These are phyloP conservation scores for Nemurella pictetii DNA, from an alignment of 2,888 invertebrate genomes.

Conservation along the genomic window DNA sequence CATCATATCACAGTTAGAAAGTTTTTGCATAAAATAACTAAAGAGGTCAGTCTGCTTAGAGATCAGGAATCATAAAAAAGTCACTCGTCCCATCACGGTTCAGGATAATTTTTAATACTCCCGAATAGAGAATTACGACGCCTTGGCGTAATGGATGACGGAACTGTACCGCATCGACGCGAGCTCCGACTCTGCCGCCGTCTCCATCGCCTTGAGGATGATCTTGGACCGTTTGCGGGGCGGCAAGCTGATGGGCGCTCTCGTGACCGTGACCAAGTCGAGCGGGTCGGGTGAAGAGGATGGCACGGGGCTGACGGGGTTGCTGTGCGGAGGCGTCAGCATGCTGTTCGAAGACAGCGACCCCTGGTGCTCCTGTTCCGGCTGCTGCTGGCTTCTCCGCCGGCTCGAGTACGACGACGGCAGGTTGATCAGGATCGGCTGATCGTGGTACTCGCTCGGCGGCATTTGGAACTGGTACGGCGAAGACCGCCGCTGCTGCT, in stretches of 20 bases:
- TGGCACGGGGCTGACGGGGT: conserved; percentile 59
- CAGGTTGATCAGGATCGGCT: conserved; percentile 35
- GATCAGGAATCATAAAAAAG: conserved; percentile 13
- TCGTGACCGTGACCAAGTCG: conserved; percentile 56
- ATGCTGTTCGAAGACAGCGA: conserved; percentile 43
- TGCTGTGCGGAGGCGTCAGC: conserved; percentile 63
- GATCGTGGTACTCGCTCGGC: conserved; percentile 42
- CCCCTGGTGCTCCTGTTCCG: conserved; percentile 24
- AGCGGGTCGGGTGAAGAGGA: conserved; percentile 60
- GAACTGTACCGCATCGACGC: conserved; percentile 63
- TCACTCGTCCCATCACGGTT: background rate
- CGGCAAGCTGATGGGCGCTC: conserved; percentile 69
- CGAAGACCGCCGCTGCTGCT: conserved; percentile 38
- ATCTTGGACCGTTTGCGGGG: conserved; percentile 77
- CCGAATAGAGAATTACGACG: conserved; percentile 51
- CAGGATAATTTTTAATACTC: background rate
- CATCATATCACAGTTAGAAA: background rate
- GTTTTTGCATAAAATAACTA: background rate
- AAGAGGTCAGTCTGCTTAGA: conserved; percentile 12
- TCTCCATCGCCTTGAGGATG: conserved; percentile 70
- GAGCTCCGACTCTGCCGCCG: conserved; percentile 49
- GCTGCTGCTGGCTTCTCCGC: conserved; percentile 17
- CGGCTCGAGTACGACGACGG: conserved; percentile 29
- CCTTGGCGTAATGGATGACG: conserved; percentile 84
- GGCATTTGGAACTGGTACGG: conserved; percentile 40